A percentile compares a stretch with the other conserved stretches of the same genome.
Evolutionary conservation across 1,140 invertebrate genomes (phyloP).

Genomic region (Ectropis grisescens): DNA sequence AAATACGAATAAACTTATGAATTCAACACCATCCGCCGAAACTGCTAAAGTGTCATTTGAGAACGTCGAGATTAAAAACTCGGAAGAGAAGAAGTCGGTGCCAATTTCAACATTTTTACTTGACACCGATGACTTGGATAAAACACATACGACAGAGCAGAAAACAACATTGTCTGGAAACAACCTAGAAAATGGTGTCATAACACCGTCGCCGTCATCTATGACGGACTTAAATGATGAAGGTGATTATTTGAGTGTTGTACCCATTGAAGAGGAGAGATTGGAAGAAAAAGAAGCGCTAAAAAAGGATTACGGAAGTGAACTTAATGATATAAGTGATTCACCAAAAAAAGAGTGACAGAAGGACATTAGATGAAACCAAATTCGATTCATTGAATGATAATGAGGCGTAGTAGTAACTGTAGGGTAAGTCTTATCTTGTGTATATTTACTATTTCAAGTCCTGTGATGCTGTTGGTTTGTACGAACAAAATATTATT

Average conservation of each 20-base stretch:
- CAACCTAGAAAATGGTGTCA: slow-evolving; percentile 6
- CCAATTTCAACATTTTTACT: slow-evolving; percentile 47
- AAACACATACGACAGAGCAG: neutral
- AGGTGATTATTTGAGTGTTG: slow-evolving; percentile 36
- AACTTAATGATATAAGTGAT: slow-evolving; percentile 57
- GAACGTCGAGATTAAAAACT: no score
- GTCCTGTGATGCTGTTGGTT: slow-evolving; percentile 41
- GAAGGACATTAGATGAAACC: slow-evolving; percentile 43
- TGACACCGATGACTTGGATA: slow-evolving; percentile 51
- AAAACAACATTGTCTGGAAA: slow-evolving; percentile 10
- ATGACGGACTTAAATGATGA: slow-evolving; percentile 13
- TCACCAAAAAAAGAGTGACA: slow-evolving; percentile 53
- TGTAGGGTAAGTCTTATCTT: neutral
- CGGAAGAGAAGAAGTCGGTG: slow-evolving; percentile 6
- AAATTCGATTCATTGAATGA: slow-evolving; percentile 38
- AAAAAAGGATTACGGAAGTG: slow-evolving; percentile 30
- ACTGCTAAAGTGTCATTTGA: no score
- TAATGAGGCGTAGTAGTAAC: slow-evolving; percentile 41
- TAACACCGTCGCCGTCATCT: slow-evolving; percentile 6
- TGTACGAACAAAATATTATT: slow-evolving; percentile 8
- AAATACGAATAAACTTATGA: slow-evolving; percentile 25
- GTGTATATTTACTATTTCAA: slow-evolving; percentile 49
- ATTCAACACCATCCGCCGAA: no score
- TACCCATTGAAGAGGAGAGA: slow-evolving; percentile 33
- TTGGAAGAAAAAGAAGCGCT: slow-evolving; percentile 19